A percentile compares a stretch with the other conserved stretches of the same genome.
Evolutionary conservation across 2,113 vertebrate genomes (phyloP).

Genomic region (Nanorana parkeri): DNA sequence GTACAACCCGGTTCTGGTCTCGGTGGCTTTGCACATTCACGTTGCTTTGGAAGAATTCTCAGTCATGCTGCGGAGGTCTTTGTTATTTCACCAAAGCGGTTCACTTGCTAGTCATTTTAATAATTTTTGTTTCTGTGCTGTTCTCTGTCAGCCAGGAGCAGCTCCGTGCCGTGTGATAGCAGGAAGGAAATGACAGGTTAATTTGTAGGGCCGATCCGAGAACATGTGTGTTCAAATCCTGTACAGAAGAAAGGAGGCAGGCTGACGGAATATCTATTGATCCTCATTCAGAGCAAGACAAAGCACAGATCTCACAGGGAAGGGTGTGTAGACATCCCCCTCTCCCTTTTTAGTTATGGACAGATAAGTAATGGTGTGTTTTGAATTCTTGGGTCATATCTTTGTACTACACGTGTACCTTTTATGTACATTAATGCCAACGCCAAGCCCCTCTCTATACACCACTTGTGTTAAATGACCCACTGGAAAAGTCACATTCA

Average conservation of each 20-base stretch:
- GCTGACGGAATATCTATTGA: slow-evolving; percentile 6
- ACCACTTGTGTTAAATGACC: not conserved
- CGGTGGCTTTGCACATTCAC: too few species aligned
- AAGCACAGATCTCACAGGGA: not conserved
- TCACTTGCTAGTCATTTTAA: not conserved
- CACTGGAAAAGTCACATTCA: too few species aligned
- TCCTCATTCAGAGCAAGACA: slow-evolving; percentile 30
- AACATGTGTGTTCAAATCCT: slow-evolving; percentile 24
- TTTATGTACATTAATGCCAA: too few species aligned
- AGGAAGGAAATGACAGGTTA: slow-evolving; percentile 50
- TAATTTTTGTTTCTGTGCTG: slow-evolving; percentile 1
- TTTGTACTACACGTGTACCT: too few species aligned
- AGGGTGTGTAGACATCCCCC: slow-evolving; percentile 48
- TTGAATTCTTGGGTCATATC: too few species aligned
- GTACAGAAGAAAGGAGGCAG: slow-evolving; percentile 14
- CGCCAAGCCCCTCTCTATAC: not conserved
- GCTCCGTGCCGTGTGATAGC: not conserved
- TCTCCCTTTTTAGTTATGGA: too few species aligned
- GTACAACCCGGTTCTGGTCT: too few species aligned
- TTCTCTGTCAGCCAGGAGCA: slow-evolving; percentile 6
- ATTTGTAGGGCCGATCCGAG: slow-evolving; percentile 22
- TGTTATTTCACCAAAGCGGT: not conserved
- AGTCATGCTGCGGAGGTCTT: not conserved
- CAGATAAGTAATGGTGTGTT: too few species aligned
- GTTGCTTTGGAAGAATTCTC: too few species aligned